Conservation (phyloP, 2,797 vertebrate species). For the Macropodus opercularis region DNA sequence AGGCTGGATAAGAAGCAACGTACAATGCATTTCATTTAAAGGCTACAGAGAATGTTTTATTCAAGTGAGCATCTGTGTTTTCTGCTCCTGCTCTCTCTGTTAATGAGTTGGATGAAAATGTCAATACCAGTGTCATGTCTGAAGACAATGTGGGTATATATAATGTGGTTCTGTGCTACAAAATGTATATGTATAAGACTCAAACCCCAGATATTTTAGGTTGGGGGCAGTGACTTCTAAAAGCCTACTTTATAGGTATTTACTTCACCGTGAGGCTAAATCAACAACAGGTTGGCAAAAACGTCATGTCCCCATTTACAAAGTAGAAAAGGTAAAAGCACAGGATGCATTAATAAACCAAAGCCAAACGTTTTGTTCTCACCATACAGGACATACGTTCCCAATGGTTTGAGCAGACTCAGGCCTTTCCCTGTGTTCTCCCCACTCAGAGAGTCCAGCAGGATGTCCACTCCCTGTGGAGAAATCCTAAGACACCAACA, state of each 20-base stretch:
- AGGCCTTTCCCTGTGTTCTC: slow-evolving; percentile 97
- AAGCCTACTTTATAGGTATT: no score
- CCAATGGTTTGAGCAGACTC: slow-evolving; percentile 93
- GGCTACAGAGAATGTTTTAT: slow-evolving; percentile 15
- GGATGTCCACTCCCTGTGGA: slow-evolving; percentile 94
- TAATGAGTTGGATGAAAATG: background rate
- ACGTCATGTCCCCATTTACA: no score
- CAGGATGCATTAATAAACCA: background rate
- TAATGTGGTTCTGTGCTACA: background rate
- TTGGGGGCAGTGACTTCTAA: background rate
- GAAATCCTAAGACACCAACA: slow-evolving; percentile 86
- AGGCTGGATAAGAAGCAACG: slow-evolving; percentile 25
- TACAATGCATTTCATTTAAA: slow-evolving; percentile 34
- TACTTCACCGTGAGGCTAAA: background rate
- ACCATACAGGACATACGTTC: slow-evolving; percentile 98
- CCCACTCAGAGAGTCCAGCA: slow-evolving; percentile 95
- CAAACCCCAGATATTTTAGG: background rate
- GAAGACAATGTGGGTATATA: background rate
- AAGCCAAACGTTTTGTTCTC: slow-evolving; percentile 49
- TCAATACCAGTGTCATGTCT: background rate
- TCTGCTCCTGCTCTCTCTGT: background rate
- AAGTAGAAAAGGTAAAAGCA: background rate
- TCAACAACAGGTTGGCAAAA: background rate
- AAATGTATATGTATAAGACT: background rate
- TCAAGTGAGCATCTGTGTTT: background rate